Conservation (phyloP, 2,113 vertebrate species). For the Ictidomys tridecemlineatus region DNA sequence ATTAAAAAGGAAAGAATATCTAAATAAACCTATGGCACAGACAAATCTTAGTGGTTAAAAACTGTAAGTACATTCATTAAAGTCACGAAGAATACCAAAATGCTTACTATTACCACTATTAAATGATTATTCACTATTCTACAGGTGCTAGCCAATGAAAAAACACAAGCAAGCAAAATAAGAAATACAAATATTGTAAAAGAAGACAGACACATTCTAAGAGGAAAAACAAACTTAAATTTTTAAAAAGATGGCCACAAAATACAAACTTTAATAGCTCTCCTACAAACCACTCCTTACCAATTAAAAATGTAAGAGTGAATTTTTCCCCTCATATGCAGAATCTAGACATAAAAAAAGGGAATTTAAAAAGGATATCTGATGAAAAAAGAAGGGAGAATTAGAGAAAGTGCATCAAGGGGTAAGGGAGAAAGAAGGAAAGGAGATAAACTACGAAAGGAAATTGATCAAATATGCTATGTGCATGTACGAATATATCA, state of each 20-base stretch:
- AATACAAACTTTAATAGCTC: not conserved
- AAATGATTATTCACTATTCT: not conserved
- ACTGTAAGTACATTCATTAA: not conserved
- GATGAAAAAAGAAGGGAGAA: no score
- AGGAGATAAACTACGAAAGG: no score
- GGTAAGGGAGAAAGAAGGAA: no score
- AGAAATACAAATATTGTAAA: not conserved
- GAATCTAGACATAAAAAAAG: no score
- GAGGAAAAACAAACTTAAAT: not conserved
- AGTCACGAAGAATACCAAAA: not conserved
- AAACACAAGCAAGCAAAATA: not conserved
- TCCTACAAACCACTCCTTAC: not conserved
- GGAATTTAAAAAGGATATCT: no score
- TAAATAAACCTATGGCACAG: not conserved
- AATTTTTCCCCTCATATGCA: no score
- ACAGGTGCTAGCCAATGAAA: not conserved
- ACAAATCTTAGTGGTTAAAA: slow-evolving; percentile 2
- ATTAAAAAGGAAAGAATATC: not conserved
- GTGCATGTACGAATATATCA: no score
- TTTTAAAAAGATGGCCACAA: not conserved
- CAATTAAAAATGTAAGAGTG: not conserved
- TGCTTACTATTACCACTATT: not conserved
- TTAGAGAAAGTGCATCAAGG: no score
- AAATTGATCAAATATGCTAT: no score
- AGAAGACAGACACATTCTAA: not conserved